A percentile compares a stretch with the other conserved stretches of the same genome.
Evolutionary conservation across 2,113 vertebrate genomes (phyloP).

Genomic region (Baryphthengus martii): DNA sequence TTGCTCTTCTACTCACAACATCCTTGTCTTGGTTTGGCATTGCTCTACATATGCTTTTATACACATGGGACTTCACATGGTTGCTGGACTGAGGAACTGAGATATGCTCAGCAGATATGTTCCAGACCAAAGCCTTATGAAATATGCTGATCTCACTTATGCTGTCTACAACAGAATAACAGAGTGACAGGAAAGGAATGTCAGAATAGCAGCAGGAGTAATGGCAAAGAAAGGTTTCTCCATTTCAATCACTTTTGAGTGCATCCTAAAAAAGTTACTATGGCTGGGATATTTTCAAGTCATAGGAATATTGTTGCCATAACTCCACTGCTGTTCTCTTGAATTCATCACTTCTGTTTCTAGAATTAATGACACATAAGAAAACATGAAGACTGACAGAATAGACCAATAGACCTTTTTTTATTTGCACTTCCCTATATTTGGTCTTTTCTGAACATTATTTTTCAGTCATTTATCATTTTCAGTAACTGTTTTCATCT

Average conservation of each 20-base stretch:
- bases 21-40: neutral
- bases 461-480: neutral
- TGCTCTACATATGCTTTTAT: neutral
- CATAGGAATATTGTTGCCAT: neutral
- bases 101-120: neutral
- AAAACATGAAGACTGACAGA: neutral
- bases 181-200: neutral
- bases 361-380: neutral
- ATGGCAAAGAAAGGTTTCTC: neutral
- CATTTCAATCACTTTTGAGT: neutral
- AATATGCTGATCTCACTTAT: neutral
- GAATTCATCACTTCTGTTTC: neutral
- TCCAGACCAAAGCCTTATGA: neutral
- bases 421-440: neutral
- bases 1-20: neutral
- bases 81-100: neutral
- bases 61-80: accelerated
- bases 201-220: neutral
- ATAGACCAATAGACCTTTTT: neutral
- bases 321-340: neutral
- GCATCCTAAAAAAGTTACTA: neutral
- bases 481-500: neutral
- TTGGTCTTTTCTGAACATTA: neutral
- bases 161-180: neutral
- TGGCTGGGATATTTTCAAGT: neutral